Evolutionary conservation across 2,797 vertebrate genomes (phyloP).

Genomic region (Loriculus beryllinus): DNA sequence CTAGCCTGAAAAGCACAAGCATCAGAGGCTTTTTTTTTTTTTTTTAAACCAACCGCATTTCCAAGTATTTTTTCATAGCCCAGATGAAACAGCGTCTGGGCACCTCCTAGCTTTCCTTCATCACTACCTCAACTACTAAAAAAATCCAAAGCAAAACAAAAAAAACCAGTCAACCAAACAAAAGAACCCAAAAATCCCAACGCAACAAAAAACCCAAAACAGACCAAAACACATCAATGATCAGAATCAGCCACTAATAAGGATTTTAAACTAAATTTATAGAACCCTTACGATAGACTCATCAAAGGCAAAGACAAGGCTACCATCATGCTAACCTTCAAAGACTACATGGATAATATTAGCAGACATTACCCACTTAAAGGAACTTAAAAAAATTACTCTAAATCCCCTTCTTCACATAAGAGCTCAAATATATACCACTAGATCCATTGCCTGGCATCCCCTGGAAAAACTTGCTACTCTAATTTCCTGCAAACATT

Average conservation of each 20-base stretch:
- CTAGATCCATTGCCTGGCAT: background rate
- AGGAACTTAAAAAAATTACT: background rate
- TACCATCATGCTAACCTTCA: background rate
- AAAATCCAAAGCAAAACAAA: background rate
- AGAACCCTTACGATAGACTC: background rate
- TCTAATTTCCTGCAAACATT: background rate
- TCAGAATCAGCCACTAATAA: background rate
- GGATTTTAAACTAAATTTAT: background rate
- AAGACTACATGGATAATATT: background rate
- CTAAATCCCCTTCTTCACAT: background rate
- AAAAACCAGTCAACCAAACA: background rate
- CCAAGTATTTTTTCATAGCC: background rate
- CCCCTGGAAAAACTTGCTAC: background rate
- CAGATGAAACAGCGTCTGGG: background rate
- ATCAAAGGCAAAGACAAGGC: background rate
- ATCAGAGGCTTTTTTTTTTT: background rate
- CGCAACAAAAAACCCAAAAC: background rate
- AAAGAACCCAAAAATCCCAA: background rate
- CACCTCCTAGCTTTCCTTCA: background rate
- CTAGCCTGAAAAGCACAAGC: accelerated
- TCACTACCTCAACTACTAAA: background rate
- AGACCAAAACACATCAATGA: background rate
- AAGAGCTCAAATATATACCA: background rate
- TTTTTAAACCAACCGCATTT: background rate
- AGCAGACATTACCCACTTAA: background rate